A percentile compares a stretch with the other conserved stretches of the same genome.
These are phyloP conservation scores for Tylochromis polylepis DNA, from an alignment of 2,113 vertebrate species.

Conservation along the genomic window DNA sequence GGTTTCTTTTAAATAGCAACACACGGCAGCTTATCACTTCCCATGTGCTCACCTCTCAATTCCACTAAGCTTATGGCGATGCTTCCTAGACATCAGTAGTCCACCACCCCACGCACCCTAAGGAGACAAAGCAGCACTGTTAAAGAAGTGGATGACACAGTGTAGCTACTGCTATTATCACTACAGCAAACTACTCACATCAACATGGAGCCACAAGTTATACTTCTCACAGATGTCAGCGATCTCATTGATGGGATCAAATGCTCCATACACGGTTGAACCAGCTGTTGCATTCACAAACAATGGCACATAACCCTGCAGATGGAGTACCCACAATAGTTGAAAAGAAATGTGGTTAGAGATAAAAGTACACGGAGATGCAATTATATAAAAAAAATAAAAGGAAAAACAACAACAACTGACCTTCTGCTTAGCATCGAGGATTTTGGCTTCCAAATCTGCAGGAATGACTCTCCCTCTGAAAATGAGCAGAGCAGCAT, in stretches of 20 bases:
- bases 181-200: slow-evolving; percentile 77
- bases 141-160: not conserved
- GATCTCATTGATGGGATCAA: slow-evolving; percentile 95
- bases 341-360: not conserved
- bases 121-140: not conserved
- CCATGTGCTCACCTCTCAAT: slow-evolving; percentile 82
- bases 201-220: slow-evolving; percentile 95
- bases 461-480: slow-evolving; percentile 97
- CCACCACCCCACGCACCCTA: slow-evolving; percentile 98
- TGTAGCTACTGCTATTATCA: not conserved
- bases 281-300: slow-evolving; percentile 96
- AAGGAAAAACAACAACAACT: not conserved
- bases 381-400: not conserved
- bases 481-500: slow-evolving; percentile 47
- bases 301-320: slow-evolving; percentile 85
- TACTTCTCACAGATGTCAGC: slow-evolving; percentile 98
- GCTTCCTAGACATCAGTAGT: slow-evolving; percentile 94
- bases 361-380: not conserved
- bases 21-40: not conserved
- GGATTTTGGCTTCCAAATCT: slow-evolving; percentile 94
- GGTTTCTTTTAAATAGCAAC: not conserved
- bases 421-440: slow-evolving; percentile 94
- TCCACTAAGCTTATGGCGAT: slow-evolving; percentile 91
- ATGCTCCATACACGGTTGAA: slow-evolving; percentile 94
- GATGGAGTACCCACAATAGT: not conserved